Base-by-base conservation (phyloP, 2,113 vertebrate species). In the Podilymbus podiceps region DNA sequence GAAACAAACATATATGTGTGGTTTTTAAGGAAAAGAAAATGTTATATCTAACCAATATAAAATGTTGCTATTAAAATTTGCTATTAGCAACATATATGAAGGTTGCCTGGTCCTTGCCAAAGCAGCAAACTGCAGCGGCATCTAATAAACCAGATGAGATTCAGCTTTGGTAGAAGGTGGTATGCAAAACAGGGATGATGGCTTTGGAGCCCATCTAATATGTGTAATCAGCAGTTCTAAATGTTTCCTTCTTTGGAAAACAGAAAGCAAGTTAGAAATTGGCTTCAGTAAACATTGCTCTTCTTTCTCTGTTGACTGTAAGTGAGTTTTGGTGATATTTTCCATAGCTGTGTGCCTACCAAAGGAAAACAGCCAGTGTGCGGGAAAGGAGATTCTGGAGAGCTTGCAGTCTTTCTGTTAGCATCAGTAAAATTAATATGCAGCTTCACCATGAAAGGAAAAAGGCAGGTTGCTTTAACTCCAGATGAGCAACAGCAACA, bases 1-100 rank as follows among this genome's bases (percentile, higher is more conserved):
- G 95, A 97, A 97, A 96, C 81, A 94, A 97, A 96, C 76, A 98
- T 77, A 95, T 96, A 95, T 2, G 53, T 94, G 95, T 91, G 95
- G 93, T 95, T 96, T 97, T 97, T 95, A 97, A 98, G 95, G 92
- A 97, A 97, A 96, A 88, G 53, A 96, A 97, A 97, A 90, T 93
- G 85, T 90, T 97, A 27, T 74, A 90, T 60, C 81, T 93, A 92
- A 94, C 74, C 72, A 95, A 89, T 88, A 97, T 40, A 95, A 96
- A 92, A 95, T 73, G 53, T 63, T 97, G 91, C 93, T 93, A 96
- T 94, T 86, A 95, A 96, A 95, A 94, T 81, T 93, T 97, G n/a
- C 42, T 92, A 7, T 64, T 95, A 94, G 81, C 91, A 91, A 77
- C n/a, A 68, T 23, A 63, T 40, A 88, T 21, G 85, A 88, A 94